Base-by-base conservation (phyloP, 2,888 invertebrate species). In the Drosophila merina region DNA sequence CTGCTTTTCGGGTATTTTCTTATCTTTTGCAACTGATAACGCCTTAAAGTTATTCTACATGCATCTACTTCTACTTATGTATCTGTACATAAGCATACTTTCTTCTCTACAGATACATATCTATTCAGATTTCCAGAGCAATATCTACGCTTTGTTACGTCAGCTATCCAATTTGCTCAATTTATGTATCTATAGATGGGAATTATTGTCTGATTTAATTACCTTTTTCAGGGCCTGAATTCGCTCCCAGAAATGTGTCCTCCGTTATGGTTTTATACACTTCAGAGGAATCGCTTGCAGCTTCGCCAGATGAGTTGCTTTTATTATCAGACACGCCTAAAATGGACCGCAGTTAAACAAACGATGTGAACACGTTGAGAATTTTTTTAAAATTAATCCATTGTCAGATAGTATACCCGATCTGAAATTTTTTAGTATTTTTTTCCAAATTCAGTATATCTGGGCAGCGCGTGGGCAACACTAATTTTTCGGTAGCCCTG, bases 221-320 rank as follows among this genome's bases (percentile, higher is more conserved):
- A 88, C 74, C 77, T 77, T 69, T 63, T 47, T 52, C 64, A 25
- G 45, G 14, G 45, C 7, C 42, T 36, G 54, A 48, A 69, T 64
- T 56, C 28, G 40, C 48, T 62, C 40, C 54, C 54, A 12, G 59
- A 28, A 45, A 44, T 50, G 56, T 81, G 42, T 89, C 90, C 55
- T 89, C 89, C 0, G 76, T 51, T 60, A 89, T 84, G 14, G 74
- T 56, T 72, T 88, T 90, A 52, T 89, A 89, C 10, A 89, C 49
- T 28, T 89, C 90, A 33, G 76, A 9, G 4, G 44, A 10, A 5
- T 52, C 58, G 4, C 4, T 4, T 5, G 26, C 2, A 4, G 0
- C 25, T 12, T 47, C 45, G 25, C 45, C 47, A 31, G 52, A 28
- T 33, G 67, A 56, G 28, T 62, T 57, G 44, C n/a, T 60, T 51